Evolutionary conservation across 2,797 vertebrate genomes (phyloP).

Genomic region (Crenuchus spilurus): DNA sequence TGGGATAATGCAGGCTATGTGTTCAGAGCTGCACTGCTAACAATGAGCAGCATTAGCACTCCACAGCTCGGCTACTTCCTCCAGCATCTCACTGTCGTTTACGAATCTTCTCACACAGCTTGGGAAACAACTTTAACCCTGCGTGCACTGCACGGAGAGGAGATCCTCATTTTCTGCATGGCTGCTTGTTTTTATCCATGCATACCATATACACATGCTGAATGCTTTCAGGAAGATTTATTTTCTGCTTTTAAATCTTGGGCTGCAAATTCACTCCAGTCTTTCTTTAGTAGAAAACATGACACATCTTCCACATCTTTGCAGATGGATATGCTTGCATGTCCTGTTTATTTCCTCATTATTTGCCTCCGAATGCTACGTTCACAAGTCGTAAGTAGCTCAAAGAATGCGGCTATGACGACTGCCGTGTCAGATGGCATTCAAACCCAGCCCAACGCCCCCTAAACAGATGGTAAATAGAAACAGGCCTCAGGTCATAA

Average conservation of each 20-base stretch:
- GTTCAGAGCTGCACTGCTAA: background rate
- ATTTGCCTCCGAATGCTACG: background rate
- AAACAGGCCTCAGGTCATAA: conserved; percentile 39
- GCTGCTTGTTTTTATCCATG: background rate
- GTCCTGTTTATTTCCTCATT: too few species aligned
- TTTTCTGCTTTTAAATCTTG: background rate
- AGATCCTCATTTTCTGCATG: background rate
- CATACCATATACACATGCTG: background rate
- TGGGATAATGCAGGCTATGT: background rate
- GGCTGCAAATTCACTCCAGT: background rate
- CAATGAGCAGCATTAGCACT: conserved; percentile 5
- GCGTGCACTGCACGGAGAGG: background rate
- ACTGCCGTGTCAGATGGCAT: conserved; percentile 26
- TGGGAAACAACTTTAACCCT: conserved; percentile 5
- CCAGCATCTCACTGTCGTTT: background rate
- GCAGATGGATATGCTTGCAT: background rate
- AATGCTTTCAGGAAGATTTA: background rate
- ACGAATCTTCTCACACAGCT: background rate
- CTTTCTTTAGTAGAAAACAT: background rate
- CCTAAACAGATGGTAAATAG: conserved; percentile 47
- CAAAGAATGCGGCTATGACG: conserved; percentile 3
- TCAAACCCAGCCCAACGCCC: conserved; percentile 17
- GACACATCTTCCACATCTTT: background rate
- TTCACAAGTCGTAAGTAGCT: conserved; percentile 1
- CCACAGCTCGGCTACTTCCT: conserved; percentile 5